Evolutionary conservation across 1,140 invertebrate species (phyloP), one percentile per base, ranked within the genome.

Genomic region (Homalodisca vitripennis): DNA sequence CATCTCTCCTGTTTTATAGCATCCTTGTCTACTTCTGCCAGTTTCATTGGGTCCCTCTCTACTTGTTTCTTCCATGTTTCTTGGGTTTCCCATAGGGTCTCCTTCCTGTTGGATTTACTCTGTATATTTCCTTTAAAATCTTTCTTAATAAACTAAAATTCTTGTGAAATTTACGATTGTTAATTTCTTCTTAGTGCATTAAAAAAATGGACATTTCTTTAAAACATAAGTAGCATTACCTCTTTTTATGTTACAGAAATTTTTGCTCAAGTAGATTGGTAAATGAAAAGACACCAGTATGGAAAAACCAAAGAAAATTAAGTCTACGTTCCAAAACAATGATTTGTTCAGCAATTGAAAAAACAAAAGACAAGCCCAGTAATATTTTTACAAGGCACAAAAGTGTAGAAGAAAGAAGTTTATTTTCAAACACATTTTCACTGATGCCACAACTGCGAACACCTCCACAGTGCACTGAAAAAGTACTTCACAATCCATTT

Each of bases 261-360:
- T 3, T 27, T 13, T 60, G 55, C n/a, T 12, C 48, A 53, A 60
- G 55, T 27, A 29, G 29, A 60, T 10, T 22, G 10, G 2, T 3
- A 10, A 10, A 2, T 27, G 22, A 60, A 6, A 27, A 60, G 29
- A 60, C 55, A 6, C 55, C 55, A 27, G 55, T 60, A 3, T 12
- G 3, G 29, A 27, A 26, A 13, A 60, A 60, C 6, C 14, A 27
- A 2, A 60, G 55, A n/a, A 60, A 60, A 27, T 13, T 60, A n/a
- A 60, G 55, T 60, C 55, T 60, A 6, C 14, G 55, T 6, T 60
- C 55, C 2, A 26, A 60, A 60, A 60, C 55, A 26, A 60, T 60
- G 22, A 60, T 60, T 27, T 60, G 55, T 29, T 60, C 55, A 3
- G 55, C 55, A 6, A 3, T 27, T 12, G 55, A 60, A n/a, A 60